phyloP scores from a whole-genome alignment of 2,888 invertebrate genomes.

The Frankliniella fusca region DNA sequence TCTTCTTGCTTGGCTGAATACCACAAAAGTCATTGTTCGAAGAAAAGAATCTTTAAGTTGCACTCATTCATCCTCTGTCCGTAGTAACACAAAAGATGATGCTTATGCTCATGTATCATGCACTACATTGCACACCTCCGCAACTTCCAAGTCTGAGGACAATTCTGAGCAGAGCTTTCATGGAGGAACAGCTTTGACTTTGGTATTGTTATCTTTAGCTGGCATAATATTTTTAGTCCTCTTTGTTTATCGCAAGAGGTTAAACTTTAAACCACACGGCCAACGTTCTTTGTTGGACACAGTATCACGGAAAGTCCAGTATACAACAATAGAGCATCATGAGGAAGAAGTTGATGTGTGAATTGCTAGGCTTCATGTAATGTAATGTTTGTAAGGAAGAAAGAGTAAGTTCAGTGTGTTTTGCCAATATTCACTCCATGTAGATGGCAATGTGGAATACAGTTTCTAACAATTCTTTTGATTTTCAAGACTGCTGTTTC shows the following conservation, averaged over 20 bases:
- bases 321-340: slow-evolving; percentile 63
- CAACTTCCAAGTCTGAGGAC: not conserved
- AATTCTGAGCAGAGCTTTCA: not conserved
- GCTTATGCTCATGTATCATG: not conserved
- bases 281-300: slow-evolving; percentile 58
- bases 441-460: too few species aligned
- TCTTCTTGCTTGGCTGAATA: slow-evolving; percentile 60
- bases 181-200: slow-evolving; percentile 45
- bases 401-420: too few species aligned
- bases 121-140: not conserved
- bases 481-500: too few species aligned
- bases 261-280: slow-evolving; percentile 55
- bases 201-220: slow-evolving; percentile 54
- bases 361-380: too few species aligned
- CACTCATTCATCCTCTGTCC: slow-evolving; percentile 34
- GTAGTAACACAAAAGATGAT: not conserved
- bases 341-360: slow-evolving; percentile 48
- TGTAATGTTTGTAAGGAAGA: too few species aligned
- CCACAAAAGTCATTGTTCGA: slow-evolving; percentile 58
- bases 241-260: slow-evolving; percentile 59
- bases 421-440: too few species aligned
- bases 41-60: slow-evolving; percentile 57
- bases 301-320: slow-evolving; percentile 66
- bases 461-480: too few species aligned
- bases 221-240: slow-evolving; percentile 55